phyloP scores from a whole-genome alignment of 2,113 vertebrate species.

The Carassius auratus region DNA sequence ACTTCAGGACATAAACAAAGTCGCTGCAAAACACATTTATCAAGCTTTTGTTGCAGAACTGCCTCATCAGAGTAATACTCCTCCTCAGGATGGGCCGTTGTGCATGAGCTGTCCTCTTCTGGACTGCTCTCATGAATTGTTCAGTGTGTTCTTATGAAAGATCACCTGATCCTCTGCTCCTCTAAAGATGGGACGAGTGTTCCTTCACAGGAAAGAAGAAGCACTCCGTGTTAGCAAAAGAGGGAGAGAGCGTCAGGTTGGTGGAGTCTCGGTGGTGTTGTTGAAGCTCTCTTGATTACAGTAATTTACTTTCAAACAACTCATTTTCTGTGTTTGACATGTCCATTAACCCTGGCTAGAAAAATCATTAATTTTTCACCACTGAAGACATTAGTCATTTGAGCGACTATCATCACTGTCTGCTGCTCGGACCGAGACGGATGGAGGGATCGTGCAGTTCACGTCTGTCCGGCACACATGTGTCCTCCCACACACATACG shows the following conservation, averaged over 20 bases:
- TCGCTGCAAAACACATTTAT: constrained; percentile 22
- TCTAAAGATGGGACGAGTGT: neutral
- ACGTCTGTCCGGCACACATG: constrained; percentile 38
- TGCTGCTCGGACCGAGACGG: constrained; percentile 72
- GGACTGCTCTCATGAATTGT: neutral
- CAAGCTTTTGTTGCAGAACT: constrained; percentile 10
- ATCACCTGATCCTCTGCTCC: constrained; percentile 11
- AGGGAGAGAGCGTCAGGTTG: constrained; percentile 48
- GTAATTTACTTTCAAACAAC: constrained; percentile 96
- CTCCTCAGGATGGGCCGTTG: neutral
- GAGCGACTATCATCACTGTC: constrained; percentile 84
- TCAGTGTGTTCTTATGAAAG: neutral
- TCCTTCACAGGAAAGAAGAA: neutral
- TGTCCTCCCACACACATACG: constrained; percentile 43
- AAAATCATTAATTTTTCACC: constrained; percentile 93
- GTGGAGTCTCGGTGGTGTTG: constrained; percentile 59
- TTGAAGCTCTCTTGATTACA: constrained; percentile 72
- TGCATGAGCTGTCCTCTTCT: neutral
- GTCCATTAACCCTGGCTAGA: constrained; percentile 92
- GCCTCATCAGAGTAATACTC: neutral
- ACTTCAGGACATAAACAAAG: constrained; percentile 20
- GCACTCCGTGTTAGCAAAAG: constrained; percentile 25
- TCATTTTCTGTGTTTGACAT: constrained; percentile 93
- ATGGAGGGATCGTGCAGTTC: constrained; percentile 47
- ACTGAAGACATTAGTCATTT: constrained; percentile 92